Percentiles rank a stretch among this genome's conserved stretches.
phyloP scores from a whole-genome alignment of 2,113 vertebrate species.

The Psittacula cyanocephala region DNA sequence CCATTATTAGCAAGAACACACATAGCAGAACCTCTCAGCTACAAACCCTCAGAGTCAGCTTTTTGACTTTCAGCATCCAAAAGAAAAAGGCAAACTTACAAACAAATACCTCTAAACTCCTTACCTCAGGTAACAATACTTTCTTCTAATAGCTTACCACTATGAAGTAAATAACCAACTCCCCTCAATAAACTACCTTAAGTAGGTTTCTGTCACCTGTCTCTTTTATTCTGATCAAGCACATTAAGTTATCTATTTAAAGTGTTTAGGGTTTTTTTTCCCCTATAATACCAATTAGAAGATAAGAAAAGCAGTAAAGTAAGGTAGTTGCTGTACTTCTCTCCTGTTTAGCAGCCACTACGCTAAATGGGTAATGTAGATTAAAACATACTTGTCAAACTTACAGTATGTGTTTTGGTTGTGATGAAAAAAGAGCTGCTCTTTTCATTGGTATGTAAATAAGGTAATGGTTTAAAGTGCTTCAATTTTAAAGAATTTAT shows the following conservation, averaged over 20 bases:
- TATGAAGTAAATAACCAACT: accelerated
- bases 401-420: accelerated
- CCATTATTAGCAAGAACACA: neutral
- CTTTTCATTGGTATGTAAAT: neutral
- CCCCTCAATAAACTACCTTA: neutral
- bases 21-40: neutral
- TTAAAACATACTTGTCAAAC: accelerated
- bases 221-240: neutral
- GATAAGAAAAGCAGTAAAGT: accelerated
- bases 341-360: accelerated
- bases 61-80: neutral
- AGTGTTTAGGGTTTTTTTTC: too few relatives aligned
- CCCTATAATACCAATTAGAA: accelerated
- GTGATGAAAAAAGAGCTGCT: neutral
- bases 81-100: neutral
- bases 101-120: neutral
- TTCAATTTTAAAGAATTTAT: neutral
- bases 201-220: neutral
- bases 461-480: neutral
- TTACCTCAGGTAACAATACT: accelerated
- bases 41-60: neutral
- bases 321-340: neutral
- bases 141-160: neutral
- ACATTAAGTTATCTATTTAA: neutral
- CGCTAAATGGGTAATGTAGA: accelerated